Percentiles rank a stretch among this genome's conserved stretches.
phyloP scores from a whole-genome alignment of 2,113 vertebrate species.

The Eleginops maclovinus region DNA sequence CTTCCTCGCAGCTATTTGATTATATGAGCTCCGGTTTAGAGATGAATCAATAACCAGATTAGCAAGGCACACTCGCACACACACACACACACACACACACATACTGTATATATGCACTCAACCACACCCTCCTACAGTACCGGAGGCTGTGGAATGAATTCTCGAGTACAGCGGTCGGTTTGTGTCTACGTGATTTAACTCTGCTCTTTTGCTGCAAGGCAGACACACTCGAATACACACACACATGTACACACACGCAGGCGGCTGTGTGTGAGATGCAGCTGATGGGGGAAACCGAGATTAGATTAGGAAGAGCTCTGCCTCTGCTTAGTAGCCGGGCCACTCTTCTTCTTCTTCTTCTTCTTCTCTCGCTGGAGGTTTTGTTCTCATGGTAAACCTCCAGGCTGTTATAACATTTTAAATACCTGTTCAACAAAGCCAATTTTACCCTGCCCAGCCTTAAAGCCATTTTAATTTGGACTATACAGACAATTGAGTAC shows the following conservation, averaged over 20 bases:
- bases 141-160: constrained; percentile 69
- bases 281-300: constrained; percentile 78
- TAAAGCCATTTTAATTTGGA: constrained; percentile 70
- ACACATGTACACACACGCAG: constrained; percentile 11
- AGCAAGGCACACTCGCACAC: constrained; percentile 34
- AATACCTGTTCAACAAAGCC: constrained; percentile 73
- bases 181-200: constrained; percentile 72
- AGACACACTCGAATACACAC: constrained; percentile 22
- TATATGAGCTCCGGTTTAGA: constrained; percentile 76
- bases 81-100: constrained; percentile 6
- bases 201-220: constrained; percentile 71
- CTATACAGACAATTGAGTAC: constrained; percentile 55
- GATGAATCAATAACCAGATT: constrained; percentile 80
- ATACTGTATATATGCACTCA: constrained; percentile 19
- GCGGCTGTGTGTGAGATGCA: constrained; percentile 39
- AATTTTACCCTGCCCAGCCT: constrained; percentile 68
- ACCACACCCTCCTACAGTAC: constrained; percentile 48
- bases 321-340: constrained; percentile 62
- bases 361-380: constrained; percentile 48
- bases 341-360: constrained; percentile 31
- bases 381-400: constrained; percentile 64
- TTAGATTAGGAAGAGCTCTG: constrained; percentile 81
- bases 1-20: constrained; percentile 78
- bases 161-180: constrained; percentile 59
- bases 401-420: constrained; percentile 70